A percentile compares a stretch with the other conserved stretches of the same genome.
These are phyloP conservation scores for Pteromalus puparum DNA, from an alignment of 1,140 invertebrate species.

Conservation along the genomic window DNA sequence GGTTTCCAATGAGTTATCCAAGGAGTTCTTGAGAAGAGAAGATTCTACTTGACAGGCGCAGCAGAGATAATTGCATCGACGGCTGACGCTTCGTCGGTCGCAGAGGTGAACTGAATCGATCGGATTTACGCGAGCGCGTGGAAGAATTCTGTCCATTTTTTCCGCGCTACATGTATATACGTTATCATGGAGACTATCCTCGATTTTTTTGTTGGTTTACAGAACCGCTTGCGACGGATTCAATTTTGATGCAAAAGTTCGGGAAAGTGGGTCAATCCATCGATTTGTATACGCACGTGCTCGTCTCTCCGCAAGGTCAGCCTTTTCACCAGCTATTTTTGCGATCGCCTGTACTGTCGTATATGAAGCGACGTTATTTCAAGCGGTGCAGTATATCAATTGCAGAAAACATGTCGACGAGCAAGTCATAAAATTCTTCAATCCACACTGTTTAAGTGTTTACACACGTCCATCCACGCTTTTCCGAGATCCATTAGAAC, in stretches of 20 bases:
- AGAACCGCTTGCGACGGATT: too few species aligned
- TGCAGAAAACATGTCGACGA: too few species aligned
- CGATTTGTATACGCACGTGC: neutral
- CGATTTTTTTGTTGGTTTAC: neutral
- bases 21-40: too few species aligned
- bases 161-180: neutral
- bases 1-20: too few species aligned
- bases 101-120: neutral
- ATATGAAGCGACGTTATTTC: too few species aligned
- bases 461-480: neutral
- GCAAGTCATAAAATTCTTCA: too few species aligned
- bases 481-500: conserved; percentile 7
- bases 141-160: neutral
- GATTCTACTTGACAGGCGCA: too few species aligned
- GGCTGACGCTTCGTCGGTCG: neutral
- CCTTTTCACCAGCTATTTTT: neutral
- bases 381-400: too few species aligned
- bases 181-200: neutral
- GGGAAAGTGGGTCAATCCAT: conserved; percentile 14
- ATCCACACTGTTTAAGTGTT: too few species aligned
- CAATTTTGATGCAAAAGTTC: too few species aligned
- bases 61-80: neutral
- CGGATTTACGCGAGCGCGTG: neutral
- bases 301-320: conserved; percentile 4
- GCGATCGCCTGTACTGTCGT: too few species aligned